Evolutionary conservation across 2,113 vertebrate species (phyloP).

Genomic region (Acinonyx jubatus): DNA sequence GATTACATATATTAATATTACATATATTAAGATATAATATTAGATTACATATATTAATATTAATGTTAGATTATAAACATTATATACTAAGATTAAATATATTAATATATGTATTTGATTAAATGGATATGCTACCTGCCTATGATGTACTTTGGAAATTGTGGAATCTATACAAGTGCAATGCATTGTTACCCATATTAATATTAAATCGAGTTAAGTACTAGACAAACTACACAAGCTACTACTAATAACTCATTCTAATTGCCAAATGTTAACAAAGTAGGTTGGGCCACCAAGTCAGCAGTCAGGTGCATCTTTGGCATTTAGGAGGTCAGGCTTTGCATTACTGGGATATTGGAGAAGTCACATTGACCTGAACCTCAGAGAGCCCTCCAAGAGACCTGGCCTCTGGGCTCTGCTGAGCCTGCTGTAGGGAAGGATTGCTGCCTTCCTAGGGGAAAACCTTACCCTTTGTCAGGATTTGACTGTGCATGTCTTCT

Average conservation of each 20-base stretch:
- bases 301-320: not conserved
- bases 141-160: not conserved
- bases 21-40: too few relatives aligned
- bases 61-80: too few relatives aligned
- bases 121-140: not conserved
- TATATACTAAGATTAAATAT: not conserved
- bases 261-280: not conserved
- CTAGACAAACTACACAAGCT: not conserved
- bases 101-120: not conserved
- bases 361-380: not conserved
- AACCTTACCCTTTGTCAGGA: not conserved
- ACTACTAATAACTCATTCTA: not conserved
- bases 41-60: too few relatives aligned
- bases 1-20: not conserved
- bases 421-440: not conserved
- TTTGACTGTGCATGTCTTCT: slow-evolving; percentile 58
- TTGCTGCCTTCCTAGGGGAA: not conserved
- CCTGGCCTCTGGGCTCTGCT: not conserved
- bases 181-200: not conserved
- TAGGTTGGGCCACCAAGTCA: not conserved
- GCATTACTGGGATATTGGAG: not conserved
- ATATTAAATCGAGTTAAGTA: not conserved
- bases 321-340: not conserved
- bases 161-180: not conserved
- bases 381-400: not conserved